Base-by-base conservation (phyloP, 2,888 invertebrate genomes). In the Raillietiella orientalis region DNA sequence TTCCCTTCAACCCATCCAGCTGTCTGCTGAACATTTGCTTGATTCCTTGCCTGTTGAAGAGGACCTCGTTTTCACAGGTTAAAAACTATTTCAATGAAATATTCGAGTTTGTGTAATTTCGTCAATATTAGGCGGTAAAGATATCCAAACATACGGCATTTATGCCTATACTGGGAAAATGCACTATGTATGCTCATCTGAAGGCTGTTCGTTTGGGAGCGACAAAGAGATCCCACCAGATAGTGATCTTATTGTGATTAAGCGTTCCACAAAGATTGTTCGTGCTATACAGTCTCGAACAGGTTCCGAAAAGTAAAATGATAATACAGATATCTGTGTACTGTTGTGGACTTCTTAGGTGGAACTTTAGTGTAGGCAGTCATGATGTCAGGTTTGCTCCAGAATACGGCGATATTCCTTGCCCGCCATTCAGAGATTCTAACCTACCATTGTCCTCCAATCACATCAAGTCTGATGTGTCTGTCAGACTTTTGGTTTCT, bases 361-460 rank as follows among this genome's bases (percentile, higher is more conserved):
- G 87, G 87, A 87, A 87, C 52, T 87, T 82, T 44, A 82, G 79
- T 45, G 84, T 87, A 13, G 79, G 71, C 0, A 66, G 71, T 35
- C 75, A 82, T 44, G 67, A 79, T 35, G 41, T 84, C 25, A 36
- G 39, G 9, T 36, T 45, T 22, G 35, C 36, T 21, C 35, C 36
- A 6, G 28, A 35, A 3, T 29, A 31, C 11, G 21, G 12, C 14
- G 24, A 10, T 12, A n/a, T n/a, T n/a, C n/a, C n/a, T n/a, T n/a
- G n/a, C n/a, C n/a, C n/a, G n/a, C n/a, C n/a, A n/a, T n/a, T n/a
- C n/a, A n/a, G n/a, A n/a, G n/a, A n/a, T n/a, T n/a, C n/a, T n/a
- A n/a, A n/a, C n/a, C n/a, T n/a, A n/a, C n/a, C n/a, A n/a, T n/a
- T n/a, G n/a, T n/a, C n/a, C n/a, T n/a, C n/a, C n/a, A n/a, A n/a